Base-by-base conservation (phyloP, 2,113 vertebrate genomes). In the Leptobrachium ailaonicum region DNA sequence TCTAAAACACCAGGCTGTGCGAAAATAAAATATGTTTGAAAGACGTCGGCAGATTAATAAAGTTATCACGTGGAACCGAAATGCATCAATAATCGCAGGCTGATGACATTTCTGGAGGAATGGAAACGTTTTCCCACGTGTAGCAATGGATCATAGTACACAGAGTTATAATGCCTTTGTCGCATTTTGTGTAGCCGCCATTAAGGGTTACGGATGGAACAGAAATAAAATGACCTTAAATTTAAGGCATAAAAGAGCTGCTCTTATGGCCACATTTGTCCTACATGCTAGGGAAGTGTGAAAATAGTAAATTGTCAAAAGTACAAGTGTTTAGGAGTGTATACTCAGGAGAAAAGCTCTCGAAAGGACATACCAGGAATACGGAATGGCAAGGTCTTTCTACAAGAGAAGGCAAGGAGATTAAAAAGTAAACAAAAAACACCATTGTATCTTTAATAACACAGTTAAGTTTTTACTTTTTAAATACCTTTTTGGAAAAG, bases 261-360 rank as follows among this genome's bases (percentile, higher is more conserved):
- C 54, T 63, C 12, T 63, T 71, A 13, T 32, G 40, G 67, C 68
- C 58, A 41, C 76, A 32, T 70, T 62, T 71, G 68, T 67, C 58
- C 68, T 64, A 45, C 6, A 69, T 63, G 56, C 58, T 3, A 78
- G 43, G 14, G n/a, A 14, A 70, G 76, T 77, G 76, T 47, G 76
- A 77, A 77, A 79, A 71, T 50, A 71, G 76, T 71, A 79, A 64
- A 79, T 67, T 64, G 56, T 45, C 41, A 72, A 79, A 79, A 41
- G 77, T 72, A 79, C 9, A 47, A 66, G 68, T 72, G 70, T 71
- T 79, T 79, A 72, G 40, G 69, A 43, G 44, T 66, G 58, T 72
- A 66, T 79, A 64, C 77, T 71, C 58, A 50, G 12, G 77, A 72
- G 77, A 40, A n/a, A 41, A 11, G 14, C 41, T 71, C 67, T 62